These are phyloP conservation scores for Acanthaster planci DNA, from an alignment of 35 echinoderm and acorn worm genomes.

Conservation along the genomic window DNA sequence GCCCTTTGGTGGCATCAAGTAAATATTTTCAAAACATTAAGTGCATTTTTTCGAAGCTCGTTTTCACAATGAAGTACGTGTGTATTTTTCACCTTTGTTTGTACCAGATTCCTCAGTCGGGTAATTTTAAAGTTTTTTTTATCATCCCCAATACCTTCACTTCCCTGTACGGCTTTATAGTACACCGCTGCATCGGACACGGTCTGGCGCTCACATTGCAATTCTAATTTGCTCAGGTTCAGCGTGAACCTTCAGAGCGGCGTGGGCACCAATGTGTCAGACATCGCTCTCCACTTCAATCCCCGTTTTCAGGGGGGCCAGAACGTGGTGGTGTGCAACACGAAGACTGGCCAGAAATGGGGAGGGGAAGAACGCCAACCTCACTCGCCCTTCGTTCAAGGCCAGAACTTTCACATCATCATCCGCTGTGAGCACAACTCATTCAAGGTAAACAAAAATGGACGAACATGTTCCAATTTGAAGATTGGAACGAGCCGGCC, in stretches of 20 bases:
- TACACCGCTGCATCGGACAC: too few species aligned
- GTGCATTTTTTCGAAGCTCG: too few species aligned
- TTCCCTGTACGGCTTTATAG: too few species aligned
- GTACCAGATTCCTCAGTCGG: too few species aligned
- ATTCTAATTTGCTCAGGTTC: background rate
- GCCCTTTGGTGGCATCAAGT: too few species aligned
- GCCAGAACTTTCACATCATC: slow-evolving; percentile 76
- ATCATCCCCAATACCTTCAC: too few species aligned
- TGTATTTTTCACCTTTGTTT: too few species aligned
- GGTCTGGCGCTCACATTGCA: background rate
- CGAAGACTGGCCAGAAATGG: slow-evolving; percentile 54
- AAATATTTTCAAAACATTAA: too few species aligned
- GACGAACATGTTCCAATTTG: too few species aligned
- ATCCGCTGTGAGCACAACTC: slow-evolving; percentile 58
- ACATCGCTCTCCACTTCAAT: background rate
- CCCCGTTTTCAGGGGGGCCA: background rate
- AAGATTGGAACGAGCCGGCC: too few species aligned
- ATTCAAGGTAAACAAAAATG: slow-evolving; percentile 12
- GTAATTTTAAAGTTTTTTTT: too few species aligned
- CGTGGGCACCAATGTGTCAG: background rate
- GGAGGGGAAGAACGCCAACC: slow-evolving; percentile 58
- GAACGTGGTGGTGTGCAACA: slow-evolving; percentile 57
- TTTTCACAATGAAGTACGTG: too few species aligned
- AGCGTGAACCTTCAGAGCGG: background rate
- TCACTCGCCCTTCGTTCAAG: slow-evolving; percentile 69